Evolutionary conservation across 2,113 vertebrate species (phyloP).

Genomic region (Limnothrissa miodon): DNA sequence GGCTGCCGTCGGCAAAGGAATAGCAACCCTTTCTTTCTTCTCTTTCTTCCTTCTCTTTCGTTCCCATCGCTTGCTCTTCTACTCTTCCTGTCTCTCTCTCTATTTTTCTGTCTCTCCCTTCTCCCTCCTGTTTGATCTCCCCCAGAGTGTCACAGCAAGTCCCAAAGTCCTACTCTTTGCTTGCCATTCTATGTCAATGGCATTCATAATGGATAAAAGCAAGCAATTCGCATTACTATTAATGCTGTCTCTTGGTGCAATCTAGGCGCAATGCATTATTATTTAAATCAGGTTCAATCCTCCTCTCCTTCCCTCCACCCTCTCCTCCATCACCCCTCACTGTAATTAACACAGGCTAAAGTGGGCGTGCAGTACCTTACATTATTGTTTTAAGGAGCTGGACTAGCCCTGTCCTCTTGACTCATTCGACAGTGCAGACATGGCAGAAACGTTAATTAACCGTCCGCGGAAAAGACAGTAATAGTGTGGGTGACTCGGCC

Average conservation of each 20-base stretch:
- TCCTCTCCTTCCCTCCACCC: background rate
- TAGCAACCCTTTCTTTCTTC: conserved; percentile 48
- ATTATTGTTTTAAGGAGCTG: conserved; percentile 25
- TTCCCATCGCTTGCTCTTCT: conserved; percentile 27
- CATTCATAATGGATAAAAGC: conserved; percentile 62
- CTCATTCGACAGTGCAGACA: conserved; percentile 25
- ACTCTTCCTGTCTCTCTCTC: conserved; percentile 41
- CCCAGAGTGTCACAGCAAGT: conserved; percentile 49
- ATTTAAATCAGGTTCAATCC: conserved; percentile 26
- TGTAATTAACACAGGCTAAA: conserved; percentile 34
- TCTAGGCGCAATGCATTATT: conserved; percentile 48
- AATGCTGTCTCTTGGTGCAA: conserved; percentile 55
- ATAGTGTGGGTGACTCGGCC: conserved; percentile 14
- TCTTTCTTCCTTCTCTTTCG: no score
- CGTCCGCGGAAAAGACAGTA: conserved; percentile 18
- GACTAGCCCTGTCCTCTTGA: background rate
- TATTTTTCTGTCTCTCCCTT: conserved; percentile 29
- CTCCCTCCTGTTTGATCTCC: conserved; percentile 53
- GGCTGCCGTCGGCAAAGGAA: conserved; percentile 38
- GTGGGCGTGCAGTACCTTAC: background rate
- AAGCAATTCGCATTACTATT: conserved; percentile 62
- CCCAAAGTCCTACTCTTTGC: conserved; percentile 55
- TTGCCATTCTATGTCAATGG: conserved; percentile 52
- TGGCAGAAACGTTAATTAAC: conserved; percentile 39
- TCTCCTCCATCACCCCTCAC: background rate